Percentiles rank a stretch among this genome's conserved stretches.
phyloP scores from a whole-genome alignment of 2,888 invertebrate genomes.

The Drosophila maculinotata region DNA sequence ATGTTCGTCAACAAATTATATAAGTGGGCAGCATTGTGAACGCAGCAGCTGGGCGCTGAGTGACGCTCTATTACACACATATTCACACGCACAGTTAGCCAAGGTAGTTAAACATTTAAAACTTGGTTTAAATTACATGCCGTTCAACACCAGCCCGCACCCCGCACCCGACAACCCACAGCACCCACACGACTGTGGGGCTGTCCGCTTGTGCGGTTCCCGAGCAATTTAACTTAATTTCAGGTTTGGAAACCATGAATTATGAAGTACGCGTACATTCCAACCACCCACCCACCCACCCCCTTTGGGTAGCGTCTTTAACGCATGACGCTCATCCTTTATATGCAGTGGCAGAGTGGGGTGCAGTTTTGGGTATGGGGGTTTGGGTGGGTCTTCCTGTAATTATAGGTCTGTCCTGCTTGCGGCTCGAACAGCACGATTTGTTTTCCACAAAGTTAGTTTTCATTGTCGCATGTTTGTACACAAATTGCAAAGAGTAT shows the following conservation, averaged over 20 bases:
- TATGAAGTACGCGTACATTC: conserved; percentile 49
- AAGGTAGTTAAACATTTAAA: conserved; percentile 63
- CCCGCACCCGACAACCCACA: background rate
- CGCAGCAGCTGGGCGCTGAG: conserved; percentile 54
- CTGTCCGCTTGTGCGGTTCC: conserved; percentile 62
- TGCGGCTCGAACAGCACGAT: conserved; percentile 53
- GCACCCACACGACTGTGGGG: conserved; percentile 7
- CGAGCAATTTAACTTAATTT: conserved; percentile 71
- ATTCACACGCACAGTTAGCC: conserved; percentile 69
- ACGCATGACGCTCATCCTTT: conserved; percentile 71
- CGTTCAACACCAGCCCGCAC: conserved; percentile 56
- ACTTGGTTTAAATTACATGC: conserved; percentile 69
- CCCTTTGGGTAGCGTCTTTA: conserved; percentile 56
- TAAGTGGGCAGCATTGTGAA: conserved; percentile 56
- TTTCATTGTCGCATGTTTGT: conserved; percentile 79
- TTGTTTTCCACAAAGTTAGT: conserved; percentile 76
- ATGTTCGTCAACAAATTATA: conserved; percentile 39
- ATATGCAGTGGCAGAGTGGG: too few species aligned
- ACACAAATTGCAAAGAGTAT: conserved; percentile 63
- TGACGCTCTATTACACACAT: conserved; percentile 78
- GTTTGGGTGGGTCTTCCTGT: conserved; percentile 4
- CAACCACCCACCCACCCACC: background rate
- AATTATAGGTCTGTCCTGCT: conserved; percentile 46
- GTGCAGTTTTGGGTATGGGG: too few species aligned
- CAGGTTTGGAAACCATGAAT: conserved; percentile 65